Percentiles rank a stretch among this genome's conserved stretches.
phyloP scores from a whole-genome alignment of 2,888 invertebrate species.

The Anodontia alba region DNA sequence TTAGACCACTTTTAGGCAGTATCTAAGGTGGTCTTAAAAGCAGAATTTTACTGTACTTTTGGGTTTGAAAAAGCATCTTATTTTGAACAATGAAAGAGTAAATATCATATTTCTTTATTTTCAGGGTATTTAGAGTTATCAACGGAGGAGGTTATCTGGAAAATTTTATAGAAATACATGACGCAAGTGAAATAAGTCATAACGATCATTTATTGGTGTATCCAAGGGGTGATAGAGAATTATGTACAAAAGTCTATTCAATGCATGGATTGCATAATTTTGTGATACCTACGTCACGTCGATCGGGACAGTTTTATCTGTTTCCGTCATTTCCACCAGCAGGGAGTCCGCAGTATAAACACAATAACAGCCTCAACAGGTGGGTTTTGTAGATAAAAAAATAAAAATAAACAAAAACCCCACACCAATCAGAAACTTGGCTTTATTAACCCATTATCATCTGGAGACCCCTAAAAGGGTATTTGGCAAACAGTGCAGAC shows the following conservation, averaged over 20 bases:
- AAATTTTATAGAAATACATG: conserved; percentile 29
- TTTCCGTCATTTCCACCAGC: conserved; percentile 2
- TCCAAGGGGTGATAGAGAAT: not conserved
- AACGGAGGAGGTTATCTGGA: conserved; percentile 7
- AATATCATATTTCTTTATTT: too few relatives aligned
- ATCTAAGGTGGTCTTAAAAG: too few relatives aligned
- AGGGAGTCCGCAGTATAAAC: not conserved
- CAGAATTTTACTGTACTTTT: too few relatives aligned
- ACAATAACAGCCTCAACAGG: conserved; percentile 31
- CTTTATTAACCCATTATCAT: too few relatives aligned
- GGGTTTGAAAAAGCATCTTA: too few relatives aligned
- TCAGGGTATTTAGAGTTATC: conserved; percentile 32
- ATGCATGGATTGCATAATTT: conserved; percentile 20
- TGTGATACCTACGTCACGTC: conserved; percentile 25
- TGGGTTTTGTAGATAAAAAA: conserved; percentile 24
- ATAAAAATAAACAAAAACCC: too few relatives aligned
- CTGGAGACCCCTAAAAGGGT: too few relatives aligned
- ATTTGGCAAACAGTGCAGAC: too few relatives aligned
- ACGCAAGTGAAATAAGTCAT: not conserved
- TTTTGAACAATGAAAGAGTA: too few relatives aligned
- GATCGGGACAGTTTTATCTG: conserved; percentile 14
- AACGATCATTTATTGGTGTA: conserved; percentile 23
- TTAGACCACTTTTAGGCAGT: too few relatives aligned
- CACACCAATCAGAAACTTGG: too few relatives aligned
- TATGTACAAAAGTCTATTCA: not conserved